Evolutionary conservation across 2,888 invertebrate genomes (phyloP).

Genomic region (Ceramica pisi): DNA sequence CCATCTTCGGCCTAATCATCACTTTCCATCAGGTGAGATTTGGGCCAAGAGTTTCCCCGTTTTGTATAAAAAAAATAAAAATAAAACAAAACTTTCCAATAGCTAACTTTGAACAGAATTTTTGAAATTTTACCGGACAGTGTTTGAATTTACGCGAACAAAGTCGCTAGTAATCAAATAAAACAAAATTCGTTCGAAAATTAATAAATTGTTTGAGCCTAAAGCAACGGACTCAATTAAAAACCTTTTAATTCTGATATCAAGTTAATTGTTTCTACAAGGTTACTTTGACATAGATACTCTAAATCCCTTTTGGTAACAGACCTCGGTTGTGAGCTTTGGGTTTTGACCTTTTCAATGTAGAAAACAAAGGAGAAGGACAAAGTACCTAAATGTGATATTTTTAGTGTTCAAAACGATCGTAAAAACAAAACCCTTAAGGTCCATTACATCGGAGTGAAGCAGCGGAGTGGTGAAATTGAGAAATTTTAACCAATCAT

Average conservation of each 20-base stretch:
- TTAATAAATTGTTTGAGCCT: slow-evolving; percentile 8
- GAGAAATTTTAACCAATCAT: too few relatives aligned
- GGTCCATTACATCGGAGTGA: too few relatives aligned
- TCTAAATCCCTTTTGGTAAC: slow-evolving; percentile 32
- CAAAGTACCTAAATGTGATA: neutral
- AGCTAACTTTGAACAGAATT: too few relatives aligned
- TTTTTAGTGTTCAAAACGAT: too few relatives aligned
- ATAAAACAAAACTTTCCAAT: too few relatives aligned
- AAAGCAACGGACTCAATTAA: slow-evolving; percentile 35
- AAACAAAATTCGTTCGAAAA: neutral
- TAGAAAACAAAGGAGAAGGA: neutral
- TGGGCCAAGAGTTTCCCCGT: too few relatives aligned
- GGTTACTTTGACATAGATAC: slow-evolving; percentile 48
- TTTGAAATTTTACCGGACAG: too few relatives aligned
- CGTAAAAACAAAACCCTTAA: too few relatives aligned
- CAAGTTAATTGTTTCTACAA: slow-evolving; percentile 40
- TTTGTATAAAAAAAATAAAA: too few relatives aligned
- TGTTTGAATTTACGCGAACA: neutral
- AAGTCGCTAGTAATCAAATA: neutral
- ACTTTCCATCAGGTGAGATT: too few relatives aligned
- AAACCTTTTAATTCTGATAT: slow-evolving; percentile 38
- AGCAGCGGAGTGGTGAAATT: too few relatives aligned
- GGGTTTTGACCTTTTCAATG: slow-evolving; percentile 30
- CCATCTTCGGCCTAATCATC: too few relatives aligned
- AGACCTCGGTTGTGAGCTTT: neutral